A percentile compares a stretch with the other conserved stretches of the same genome.
Evolutionary conservation across 1,140 invertebrate genomes (phyloP).

Genomic region (Eufriesea mexicana): DNA sequence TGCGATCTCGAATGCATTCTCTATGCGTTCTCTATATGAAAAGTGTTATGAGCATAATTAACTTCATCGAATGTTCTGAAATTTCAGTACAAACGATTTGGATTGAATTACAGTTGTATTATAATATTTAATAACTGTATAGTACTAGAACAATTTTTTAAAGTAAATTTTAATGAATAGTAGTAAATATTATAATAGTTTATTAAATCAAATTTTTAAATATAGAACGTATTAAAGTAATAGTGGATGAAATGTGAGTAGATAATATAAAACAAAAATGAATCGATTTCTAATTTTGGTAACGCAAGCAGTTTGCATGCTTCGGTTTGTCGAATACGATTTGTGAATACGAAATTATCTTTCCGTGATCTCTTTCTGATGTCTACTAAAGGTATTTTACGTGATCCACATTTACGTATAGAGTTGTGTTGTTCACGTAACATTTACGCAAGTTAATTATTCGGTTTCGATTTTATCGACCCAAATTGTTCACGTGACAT

Average conservation of each 20-base stretch:
- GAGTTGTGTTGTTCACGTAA: background rate
- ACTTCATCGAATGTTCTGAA: background rate
- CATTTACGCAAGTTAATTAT: background rate
- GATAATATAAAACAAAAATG: background rate
- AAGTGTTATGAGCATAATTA: background rate
- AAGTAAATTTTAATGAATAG: no score
- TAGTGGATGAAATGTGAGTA: background rate
- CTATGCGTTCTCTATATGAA: background rate
- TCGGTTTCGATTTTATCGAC: background rate
- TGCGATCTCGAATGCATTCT: constrained; percentile 1
- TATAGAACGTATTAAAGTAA: background rate
- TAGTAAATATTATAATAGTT: no score
- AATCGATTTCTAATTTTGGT: background rate
- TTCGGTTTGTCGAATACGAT: background rate
- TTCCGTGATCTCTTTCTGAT: background rate
- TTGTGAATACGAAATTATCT: background rate
- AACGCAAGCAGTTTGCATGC: background rate
- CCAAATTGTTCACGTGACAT: background rate
- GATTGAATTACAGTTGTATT: background rate
- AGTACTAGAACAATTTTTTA: no score
- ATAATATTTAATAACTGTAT: no score
- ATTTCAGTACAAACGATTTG: background rate
- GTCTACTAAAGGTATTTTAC: background rate
- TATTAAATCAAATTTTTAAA: no score
- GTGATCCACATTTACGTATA: background rate